Evolutionary conservation across 2,888 invertebrate species (phyloP), one percentile per base, ranked within the genome.

Genomic region (Mythimna lalbum): DNA sequence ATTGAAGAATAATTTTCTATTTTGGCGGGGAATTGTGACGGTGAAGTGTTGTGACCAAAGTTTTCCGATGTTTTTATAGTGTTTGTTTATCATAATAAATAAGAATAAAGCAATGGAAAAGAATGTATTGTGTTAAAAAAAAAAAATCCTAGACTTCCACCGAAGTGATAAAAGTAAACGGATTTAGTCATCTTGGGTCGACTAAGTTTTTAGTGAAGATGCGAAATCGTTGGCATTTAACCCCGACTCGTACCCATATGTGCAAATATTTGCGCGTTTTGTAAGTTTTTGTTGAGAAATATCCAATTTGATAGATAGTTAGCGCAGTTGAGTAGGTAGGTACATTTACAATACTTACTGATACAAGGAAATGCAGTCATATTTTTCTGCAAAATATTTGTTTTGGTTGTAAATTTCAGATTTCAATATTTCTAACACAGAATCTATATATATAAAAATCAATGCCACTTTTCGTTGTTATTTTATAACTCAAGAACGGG

Each of bases 211-310:
- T 47, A 53, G 33, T 43, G 65, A 72, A 72, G 53, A 70, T 50
- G 72, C 47, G 27, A 78, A 68, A 73, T 56, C 55, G 53, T 56
- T 79, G 73, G 81, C 79, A 79, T 81, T 79, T 81, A 72, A 65
- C 60, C 62, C 65, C 56, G 21, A 56, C 63, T 43, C 21, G 14
- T 43, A 43, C 43, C n/a, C n/a, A 5, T 17, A 39, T 60, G n/a
- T 12, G 49, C 23, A 72, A 77, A 79, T 72, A 81, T 81, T 78
- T 65, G 19, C 65, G 21, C 21, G 56, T 72, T 72, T 36, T 36
- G 55, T 53, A 81, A 79, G 57, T 49, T 53, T 52, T 49, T 43
- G 63, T 65, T 60, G 59, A 66, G 82, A 52, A 82, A 71, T 47
- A 55, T 39, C 5, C 14, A 55, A 63, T 59, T 12, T 57, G 21